Evolutionary conservation across 64 coral and sea anemone genomes (phyloP).

Genomic region (Stichodactyla mertensii): DNA sequence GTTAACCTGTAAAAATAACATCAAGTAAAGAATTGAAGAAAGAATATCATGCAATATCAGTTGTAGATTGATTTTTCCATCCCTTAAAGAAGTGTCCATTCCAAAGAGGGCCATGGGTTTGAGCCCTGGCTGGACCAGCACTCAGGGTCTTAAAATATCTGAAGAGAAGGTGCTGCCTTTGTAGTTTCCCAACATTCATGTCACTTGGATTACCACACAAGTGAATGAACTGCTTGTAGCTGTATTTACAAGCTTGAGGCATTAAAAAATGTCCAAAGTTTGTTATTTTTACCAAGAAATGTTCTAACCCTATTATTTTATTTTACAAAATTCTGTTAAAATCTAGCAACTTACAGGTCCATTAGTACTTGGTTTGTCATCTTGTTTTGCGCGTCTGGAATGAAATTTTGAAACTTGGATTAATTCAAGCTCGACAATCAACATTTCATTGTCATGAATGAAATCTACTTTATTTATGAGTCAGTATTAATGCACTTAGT

Average conservation of each 20-base stretch:
- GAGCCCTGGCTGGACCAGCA: background rate
- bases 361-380: background rate
- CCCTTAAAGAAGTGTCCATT: background rate
- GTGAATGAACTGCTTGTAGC: too few relatives aligned
- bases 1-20: background rate
- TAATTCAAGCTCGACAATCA: background rate
- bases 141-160: background rate
- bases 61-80: background rate
- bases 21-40: background rate
- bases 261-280: too few relatives aligned
- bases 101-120: background rate
- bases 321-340: background rate
- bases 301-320: background rate
- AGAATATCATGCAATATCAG: background rate
- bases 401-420: background rate
- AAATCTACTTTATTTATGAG: background rate
- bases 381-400: slow-evolving; percentile 1
- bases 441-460: too few relatives aligned
- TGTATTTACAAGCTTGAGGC: too few relatives aligned
- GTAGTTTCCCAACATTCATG: background rate
- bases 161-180: background rate
- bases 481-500: background rate
- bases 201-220: too few relatives aligned
- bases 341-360: background rate
- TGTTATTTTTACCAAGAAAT: too few relatives aligned